phyloP scores from a whole-genome alignment of 2,888 invertebrate species.

The Nasonia oneida region DNA sequence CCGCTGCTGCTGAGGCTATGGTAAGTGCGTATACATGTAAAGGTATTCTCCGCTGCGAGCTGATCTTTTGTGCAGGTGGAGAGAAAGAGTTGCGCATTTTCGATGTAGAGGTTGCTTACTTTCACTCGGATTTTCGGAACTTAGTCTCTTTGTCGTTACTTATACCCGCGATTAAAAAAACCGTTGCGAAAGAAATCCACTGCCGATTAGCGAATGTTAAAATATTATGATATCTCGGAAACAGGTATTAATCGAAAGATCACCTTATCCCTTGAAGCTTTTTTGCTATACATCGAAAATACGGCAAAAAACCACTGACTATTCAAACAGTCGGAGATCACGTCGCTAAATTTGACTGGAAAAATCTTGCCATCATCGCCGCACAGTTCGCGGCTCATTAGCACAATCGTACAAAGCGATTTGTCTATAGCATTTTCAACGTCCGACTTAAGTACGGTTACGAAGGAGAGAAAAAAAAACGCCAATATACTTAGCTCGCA shows the following conservation, averaged over 20 bases:
- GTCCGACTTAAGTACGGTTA: background rate
- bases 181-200: too few relatives aligned
- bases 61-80: slow-evolving; percentile 1
- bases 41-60: background rate
- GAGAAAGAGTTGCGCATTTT: background rate
- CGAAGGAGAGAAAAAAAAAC: background rate
- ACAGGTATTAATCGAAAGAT: too few relatives aligned
- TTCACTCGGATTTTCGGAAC: too few relatives aligned
- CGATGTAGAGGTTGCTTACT: too few relatives aligned
- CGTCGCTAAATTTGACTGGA: background rate
- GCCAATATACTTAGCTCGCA: background rate
- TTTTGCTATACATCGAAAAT: too few relatives aligned
- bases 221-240: too few relatives aligned
- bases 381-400: background rate
- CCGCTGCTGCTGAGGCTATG: background rate
- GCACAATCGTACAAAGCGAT: background rate
- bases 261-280: too few relatives aligned
- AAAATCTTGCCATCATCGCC: background rate
- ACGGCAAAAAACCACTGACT: background rate
- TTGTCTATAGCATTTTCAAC: background rate
- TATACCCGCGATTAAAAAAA: too few relatives aligned
- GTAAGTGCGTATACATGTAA: background rate
- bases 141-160: too few relatives aligned
- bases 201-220: too few relatives aligned
- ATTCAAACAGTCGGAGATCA: background rate